Evolutionary conservation across 2,888 invertebrate species (phyloP), one percentile per base, ranked within the genome.

Genomic region (Nomada hirtipes): DNA sequence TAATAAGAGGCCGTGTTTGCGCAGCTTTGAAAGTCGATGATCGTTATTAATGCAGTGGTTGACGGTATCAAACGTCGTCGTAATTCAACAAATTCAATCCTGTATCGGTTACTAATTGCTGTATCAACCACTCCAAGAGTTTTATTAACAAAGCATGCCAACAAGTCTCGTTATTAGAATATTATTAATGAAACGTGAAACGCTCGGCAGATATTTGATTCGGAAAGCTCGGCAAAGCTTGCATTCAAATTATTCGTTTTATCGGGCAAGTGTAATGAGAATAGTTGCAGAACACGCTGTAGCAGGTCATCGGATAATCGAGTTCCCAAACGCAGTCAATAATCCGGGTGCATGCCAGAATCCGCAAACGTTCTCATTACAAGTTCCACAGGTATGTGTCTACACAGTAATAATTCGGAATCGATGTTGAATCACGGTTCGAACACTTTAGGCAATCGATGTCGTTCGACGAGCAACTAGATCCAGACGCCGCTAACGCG

Each of bases 381-480:
- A 53, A 47, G 20, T 47, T 20, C 23, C 20, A 20, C 44, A 59
- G 68, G 78, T 69, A 76, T 73, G 47, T 44, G 13, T 26, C 60
- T 60, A 18, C 65, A n/a, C 36, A 53, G 68, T 67, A 53, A 76
- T 84, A 76, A 84, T 71, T 87, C 74, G 61, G 23, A 50, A 71
- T 79, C 67, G 68, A 53, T 52, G 67, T 63, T 23, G 60, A 76
- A 76, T 79, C 76, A 73, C 65, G 79, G 69, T 50, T 76, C 74
- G 83, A 72, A 81, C 76, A 82, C 73, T 82, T 61, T 53, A 15
- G 50, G 69, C 73, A 82, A 87, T 87, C 87, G 85, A 63, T 76
- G 77, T 36, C 36, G 36, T 57, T 11, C 36, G 61, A 63, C 70
- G 20, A 61, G 63, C 71, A 60, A 47, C 68, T 15, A 64, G 59